A percentile compares a stretch with the other conserved stretches of the same genome.
Evolutionary conservation across 2,797 vertebrate genomes (phyloP).

Genomic region (Bovichtus variegatus): DNA sequence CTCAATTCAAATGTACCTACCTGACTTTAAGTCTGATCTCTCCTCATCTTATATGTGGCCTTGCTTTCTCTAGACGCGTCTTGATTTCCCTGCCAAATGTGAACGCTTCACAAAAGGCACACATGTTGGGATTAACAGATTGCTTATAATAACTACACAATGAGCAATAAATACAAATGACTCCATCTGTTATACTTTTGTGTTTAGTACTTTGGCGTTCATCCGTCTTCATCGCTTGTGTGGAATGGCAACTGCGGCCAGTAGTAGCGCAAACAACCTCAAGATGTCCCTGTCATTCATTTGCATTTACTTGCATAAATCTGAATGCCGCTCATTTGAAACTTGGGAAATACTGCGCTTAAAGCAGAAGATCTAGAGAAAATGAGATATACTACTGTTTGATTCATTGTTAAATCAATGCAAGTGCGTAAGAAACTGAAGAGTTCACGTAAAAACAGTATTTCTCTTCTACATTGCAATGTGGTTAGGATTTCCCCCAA

Average conservation of each 20-base stretch:
- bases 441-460: background rate
- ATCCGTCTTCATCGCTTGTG: constrained; percentile 5
- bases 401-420: background rate
- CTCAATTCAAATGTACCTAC: constrained; percentile 30
- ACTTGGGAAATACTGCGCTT: background rate
- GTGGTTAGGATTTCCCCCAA: background rate
- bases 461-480: background rate
- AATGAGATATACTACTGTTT: background rate
- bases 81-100: background rate
- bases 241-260: constrained; percentile 11
- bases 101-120: constrained; percentile 20
- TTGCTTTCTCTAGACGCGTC: background rate
- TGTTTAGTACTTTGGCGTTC: constrained; percentile 15
- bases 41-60: background rate
- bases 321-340: constrained; percentile 12
- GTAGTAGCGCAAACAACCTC: constrained; percentile 19
- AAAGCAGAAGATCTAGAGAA: background rate
- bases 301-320: constrained; percentile 27
- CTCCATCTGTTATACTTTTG: constrained; percentile 62
- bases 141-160: constrained; percentile 51
- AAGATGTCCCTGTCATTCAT: constrained; percentile 23
- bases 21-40: constrained; percentile 10
- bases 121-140: constrained; percentile 43
- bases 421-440: background rate
- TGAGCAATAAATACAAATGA: constrained; percentile 44